Evolutionary conservation across 2,888 invertebrate genomes (phyloP), one percentile per base, ranked within the genome.

Genomic region (Melinopterus prodromus): DNA sequence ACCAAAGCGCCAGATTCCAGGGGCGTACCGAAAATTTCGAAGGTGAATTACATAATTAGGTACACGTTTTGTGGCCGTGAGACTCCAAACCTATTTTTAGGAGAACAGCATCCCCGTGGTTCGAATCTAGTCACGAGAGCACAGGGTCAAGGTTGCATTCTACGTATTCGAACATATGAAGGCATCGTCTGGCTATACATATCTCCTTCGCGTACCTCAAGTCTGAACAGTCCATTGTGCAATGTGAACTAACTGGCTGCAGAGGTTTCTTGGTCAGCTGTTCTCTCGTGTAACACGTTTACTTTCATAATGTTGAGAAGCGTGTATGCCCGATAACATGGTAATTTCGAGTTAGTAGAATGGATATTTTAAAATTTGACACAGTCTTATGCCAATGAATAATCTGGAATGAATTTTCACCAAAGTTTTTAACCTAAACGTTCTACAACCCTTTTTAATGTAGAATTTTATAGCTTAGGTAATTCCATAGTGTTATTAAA

Each of bases 121-220:
- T 74, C 37, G 74, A 74, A 74, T 74, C 36, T 74, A 74, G 74
- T 74, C 74, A 74, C 74, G 74, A 74, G 74, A 36, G 74, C 74
- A 74, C 36, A 74, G 37, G 74, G 74, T 74, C 74, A 74, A 74
- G 74, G 74, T 36, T 74, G 74, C 36, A 74, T 53, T 53, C 53
- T 53, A 53, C 53, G 53, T 53, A 53, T 7, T 1, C 9, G 53
- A 9, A 53, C 53, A 53, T 53, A 53, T 53, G 9, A 53, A 12
- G 12, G 53, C 5, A 53, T 53, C 53, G 53, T 53, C 53, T 53
- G 53, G 53, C 53, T 53, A 12, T 53, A 53, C 53, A 53, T 53
- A 53, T 12, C 9, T 1, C 26, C 26, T 26, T 26, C 5, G 5
- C 53, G 12, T 53, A 53, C 53, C 7, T 53, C 53, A 12, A 53